Percentiles rank a stretch among this genome's conserved stretches.
These are phyloP conservation scores for Mixornis gularis DNA, from an alignment of 2,113 vertebrate species.

Conservation along the genomic window DNA sequence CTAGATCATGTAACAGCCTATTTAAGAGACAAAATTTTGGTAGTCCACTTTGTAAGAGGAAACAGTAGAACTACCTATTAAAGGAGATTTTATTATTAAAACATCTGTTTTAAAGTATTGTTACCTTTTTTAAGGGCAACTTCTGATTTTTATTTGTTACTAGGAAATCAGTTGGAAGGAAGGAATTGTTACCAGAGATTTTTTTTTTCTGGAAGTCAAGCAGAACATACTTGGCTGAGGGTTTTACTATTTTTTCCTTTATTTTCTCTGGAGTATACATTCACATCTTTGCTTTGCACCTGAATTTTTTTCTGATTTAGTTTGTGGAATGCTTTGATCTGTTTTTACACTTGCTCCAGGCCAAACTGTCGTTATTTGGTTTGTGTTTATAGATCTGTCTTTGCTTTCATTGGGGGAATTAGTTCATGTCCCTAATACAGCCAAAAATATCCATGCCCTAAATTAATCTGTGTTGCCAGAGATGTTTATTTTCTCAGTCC, in stretches of 20 bases:
- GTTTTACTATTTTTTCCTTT: background rate
- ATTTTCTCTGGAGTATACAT: background rate
- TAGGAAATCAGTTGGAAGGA: background rate
- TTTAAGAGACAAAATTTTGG: background rate
- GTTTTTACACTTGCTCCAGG: background rate
- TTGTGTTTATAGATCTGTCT: background rate
- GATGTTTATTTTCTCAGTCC: background rate
- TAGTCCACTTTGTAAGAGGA: background rate
- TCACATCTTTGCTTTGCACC: background rate
- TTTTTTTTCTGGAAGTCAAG: background rate
- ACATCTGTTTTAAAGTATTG: background rate
- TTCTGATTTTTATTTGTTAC: background rate
- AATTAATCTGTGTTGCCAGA: background rate
- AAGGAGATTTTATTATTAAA: background rate
- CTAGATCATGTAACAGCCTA: background rate
- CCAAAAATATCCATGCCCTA: background rate
- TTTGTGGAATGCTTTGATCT: background rate
- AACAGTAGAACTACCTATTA: background rate
- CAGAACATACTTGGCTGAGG: background rate
- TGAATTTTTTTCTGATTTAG: background rate
- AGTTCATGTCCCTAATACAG: background rate
- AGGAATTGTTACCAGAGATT: background rate
- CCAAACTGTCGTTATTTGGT: background rate
- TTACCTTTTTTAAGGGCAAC: background rate
- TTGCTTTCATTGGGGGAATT: background rate